A percentile compares a stretch with the other conserved stretches of the same genome.
Evolutionary conservation across 2,888 invertebrate genomes (phyloP).

Genomic region (Eugnorisma glareosa): DNA sequence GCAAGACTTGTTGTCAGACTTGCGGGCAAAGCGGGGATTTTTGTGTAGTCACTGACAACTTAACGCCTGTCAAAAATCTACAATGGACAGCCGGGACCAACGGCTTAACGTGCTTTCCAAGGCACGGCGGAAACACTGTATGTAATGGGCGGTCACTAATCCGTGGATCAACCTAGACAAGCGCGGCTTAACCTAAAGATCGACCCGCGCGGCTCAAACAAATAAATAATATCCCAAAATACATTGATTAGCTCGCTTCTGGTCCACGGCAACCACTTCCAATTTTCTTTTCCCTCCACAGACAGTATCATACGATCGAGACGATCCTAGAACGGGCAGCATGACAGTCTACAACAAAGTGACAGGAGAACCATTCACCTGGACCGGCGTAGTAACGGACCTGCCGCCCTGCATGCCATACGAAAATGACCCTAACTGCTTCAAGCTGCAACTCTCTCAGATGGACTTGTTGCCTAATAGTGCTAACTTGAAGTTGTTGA

Average conservation of each 20-base stretch:
- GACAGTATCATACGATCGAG: constrained; percentile 72
- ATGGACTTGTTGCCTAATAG: constrained; percentile 80
- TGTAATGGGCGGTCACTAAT: no score
- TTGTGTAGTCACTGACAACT: no score
- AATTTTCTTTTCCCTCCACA: constrained; percentile 60
- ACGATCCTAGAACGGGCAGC: constrained; percentile 67
- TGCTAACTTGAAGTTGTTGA: constrained; percentile 76
- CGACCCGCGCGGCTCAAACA: not conserved
- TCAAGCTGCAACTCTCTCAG: constrained; percentile 74
- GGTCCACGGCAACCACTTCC: not conserved
- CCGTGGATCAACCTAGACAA: no score
- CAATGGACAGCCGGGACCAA: no score
- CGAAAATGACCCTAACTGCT: constrained; percentile 67
- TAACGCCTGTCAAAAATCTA: no score
- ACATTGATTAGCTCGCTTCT: not conserved
- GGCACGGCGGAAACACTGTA: no score
- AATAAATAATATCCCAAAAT: not conserved
- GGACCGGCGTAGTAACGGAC: constrained; percentile 75
- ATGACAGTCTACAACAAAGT: constrained; percentile 83
- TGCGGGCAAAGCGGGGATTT: no score
- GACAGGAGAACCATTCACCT: constrained; percentile 79
- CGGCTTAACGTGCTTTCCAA: no score
- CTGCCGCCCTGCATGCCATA: constrained; percentile 72
- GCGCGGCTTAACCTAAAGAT: no score
- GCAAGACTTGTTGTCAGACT: no score